Evolutionary conservation across 2,888 invertebrate species (phyloP).

Genomic region (Argyresthia albistria): DNA sequence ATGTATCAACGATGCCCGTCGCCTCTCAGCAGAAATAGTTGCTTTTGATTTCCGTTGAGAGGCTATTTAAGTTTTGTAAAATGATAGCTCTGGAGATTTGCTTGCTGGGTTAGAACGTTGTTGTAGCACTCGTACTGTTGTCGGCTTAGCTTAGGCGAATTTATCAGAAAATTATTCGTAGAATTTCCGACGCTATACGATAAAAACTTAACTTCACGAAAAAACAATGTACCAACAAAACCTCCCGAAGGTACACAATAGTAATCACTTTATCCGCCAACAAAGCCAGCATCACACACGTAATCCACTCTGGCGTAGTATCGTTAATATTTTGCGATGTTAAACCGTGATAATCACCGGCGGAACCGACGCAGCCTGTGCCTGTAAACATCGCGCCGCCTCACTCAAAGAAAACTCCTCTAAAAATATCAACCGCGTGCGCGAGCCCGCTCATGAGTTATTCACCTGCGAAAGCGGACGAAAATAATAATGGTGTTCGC

Average conservation of each 20-base stretch:
- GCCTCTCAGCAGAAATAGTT: neutral
- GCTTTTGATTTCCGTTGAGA: neutral
- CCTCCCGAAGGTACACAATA: neutral
- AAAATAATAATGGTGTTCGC: constrained; percentile 2
- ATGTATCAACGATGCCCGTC: neutral
- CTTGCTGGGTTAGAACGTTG: neutral
- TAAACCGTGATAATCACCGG: constrained; percentile 1
- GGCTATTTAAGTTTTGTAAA: neutral
- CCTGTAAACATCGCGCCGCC: neutral
- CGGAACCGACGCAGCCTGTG: neutral
- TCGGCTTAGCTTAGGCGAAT: too few species aligned
- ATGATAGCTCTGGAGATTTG: neutral
- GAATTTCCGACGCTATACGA: too few species aligned
- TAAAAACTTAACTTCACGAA: too few species aligned
- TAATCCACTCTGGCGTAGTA: constrained; percentile 3
- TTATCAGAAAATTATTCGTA: too few species aligned
- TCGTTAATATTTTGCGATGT: constrained; percentile 4
- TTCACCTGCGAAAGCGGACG: constrained; percentile 3
- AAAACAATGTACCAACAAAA: too few species aligned
- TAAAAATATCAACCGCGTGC: constrained; percentile 4
- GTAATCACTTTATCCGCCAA: constrained; percentile 3
- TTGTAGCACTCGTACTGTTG: neutral
- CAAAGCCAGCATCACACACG: neutral
- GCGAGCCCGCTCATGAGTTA: constrained; percentile 2
- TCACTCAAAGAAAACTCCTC: constrained; percentile 3